Conservation (phyloP, 2,113 vertebrate genomes). For the Carettochelys insculpta region DNA sequence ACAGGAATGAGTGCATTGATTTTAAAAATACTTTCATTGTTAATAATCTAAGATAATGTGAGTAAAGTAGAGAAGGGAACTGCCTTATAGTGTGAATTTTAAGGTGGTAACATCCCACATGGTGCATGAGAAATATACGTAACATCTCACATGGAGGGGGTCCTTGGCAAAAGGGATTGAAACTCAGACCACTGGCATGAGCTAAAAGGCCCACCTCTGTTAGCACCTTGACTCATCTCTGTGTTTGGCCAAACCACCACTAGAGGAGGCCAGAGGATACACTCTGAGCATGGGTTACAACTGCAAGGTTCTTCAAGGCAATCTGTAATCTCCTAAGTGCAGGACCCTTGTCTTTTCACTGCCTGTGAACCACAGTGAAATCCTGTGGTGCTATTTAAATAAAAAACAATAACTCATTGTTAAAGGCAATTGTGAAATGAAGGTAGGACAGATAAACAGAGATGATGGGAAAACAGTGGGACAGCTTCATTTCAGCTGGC, state of each 20-base stretch:
- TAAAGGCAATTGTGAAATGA: neutral
- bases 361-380: neutral
- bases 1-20: neutral
- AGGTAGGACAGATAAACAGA: neutral
- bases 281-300: fast-evolving
- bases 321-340: neutral
- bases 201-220: neutral
- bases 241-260: fast-evolving
- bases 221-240: neutral
- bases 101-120: neutral
- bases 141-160: fast-evolving
- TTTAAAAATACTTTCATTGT: slow-evolving; percentile 24
- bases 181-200: neutral
- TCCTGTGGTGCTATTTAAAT: neutral
- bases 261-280: neutral
- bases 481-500: neutral
- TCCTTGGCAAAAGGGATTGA: neutral
- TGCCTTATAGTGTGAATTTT: fast-evolving
- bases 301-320: neutral
- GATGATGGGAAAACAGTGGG: neutral
- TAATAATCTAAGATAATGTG: neutral
- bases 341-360: neutral
- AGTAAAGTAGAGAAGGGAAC: neutral
- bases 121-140: neutral
- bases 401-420: neutral